Evolutionary conservation across 64 coral and sea anemone genomes (phyloP).

Genomic region (Montipora foliosa): DNA sequence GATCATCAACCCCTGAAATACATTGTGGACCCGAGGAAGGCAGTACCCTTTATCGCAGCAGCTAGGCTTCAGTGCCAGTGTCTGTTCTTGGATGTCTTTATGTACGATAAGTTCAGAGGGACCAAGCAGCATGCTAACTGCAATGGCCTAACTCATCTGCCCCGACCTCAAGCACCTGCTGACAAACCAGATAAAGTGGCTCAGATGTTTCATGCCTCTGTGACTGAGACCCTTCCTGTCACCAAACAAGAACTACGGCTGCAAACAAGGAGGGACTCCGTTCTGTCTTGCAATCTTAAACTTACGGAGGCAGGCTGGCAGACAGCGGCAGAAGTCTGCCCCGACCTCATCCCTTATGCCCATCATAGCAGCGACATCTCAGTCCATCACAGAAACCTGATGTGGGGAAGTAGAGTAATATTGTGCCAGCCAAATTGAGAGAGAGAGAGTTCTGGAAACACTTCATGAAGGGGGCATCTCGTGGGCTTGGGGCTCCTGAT

Average conservation of each 20-base stretch:
- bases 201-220: neutral
- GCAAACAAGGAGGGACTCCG: constrained; percentile 40
- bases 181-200: constrained; percentile 20
- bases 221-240: constrained; percentile 34
- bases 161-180: neutral
- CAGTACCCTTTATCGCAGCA: constrained; percentile 48
- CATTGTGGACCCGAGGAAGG: constrained; percentile 70
- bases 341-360: constrained; percentile 19
- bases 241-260: constrained; percentile 39
- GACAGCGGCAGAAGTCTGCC: neutral
- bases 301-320: constrained; percentile 20
- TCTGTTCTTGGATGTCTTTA: constrained; percentile 45
- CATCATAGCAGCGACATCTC: neutral
- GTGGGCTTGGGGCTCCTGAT: neutral
- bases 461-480: neutral
- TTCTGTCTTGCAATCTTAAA: constrained; percentile 26
- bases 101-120: constrained; percentile 21
- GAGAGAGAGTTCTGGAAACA: neutral
- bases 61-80: constrained; percentile 56
- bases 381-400: constrained; percentile 10
- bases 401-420: constrained; percentile 38
- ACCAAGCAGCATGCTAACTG: constrained; percentile 68
- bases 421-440: neutral
- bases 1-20: constrained; percentile 68
- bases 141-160: constrained; percentile 14